Percentiles rank a stretch among this genome's conserved stretches.
These are phyloP conservation scores for Ceratosolen fusciceps DNA, from an alignment of 1,140 invertebrate genomes.

Conservation along the genomic window DNA sequence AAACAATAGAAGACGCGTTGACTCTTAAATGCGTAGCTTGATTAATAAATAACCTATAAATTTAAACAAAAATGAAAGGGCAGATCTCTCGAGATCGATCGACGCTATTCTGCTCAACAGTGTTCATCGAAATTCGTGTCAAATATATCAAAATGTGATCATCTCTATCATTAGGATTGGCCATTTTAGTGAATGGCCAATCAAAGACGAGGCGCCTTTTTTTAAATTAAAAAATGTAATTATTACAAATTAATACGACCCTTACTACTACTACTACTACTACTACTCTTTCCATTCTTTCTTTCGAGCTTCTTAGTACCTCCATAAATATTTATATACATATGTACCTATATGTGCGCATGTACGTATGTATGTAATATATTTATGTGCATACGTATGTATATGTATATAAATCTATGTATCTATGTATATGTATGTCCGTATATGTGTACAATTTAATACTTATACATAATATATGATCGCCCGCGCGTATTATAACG, in stretches of 20 bases:
- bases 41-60: constrained; percentile 42
- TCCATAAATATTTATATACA: constrained; percentile 40
- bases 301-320: constrained; percentile 52
- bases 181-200: constrained; percentile 37
- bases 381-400: constrained; percentile 40
- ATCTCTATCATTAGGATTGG: constrained; percentile 50
- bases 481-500: constrained; percentile 45
- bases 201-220: constrained; percentile 48
- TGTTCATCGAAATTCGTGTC: constrained; percentile 53
- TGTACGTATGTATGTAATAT: neutral
- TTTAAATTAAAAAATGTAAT: constrained; percentile 50
- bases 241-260: constrained; percentile 47
- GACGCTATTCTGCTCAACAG: constrained; percentile 47
- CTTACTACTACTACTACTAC: constrained; percentile 45
- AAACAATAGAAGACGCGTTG: constrained; percentile 33
- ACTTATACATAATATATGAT: constrained; percentile 46
- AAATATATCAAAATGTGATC: constrained; percentile 53
- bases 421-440: constrained; percentile 33
- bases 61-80: constrained; percentile 27
- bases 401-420: constrained; percentile 35
- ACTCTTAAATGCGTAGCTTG: constrained; percentile 41
- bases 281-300: constrained; percentile 50
- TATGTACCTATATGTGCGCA: constrained; percentile 8
- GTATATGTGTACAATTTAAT: constrained; percentile 32
- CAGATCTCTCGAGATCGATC: constrained; percentile 48